Evolutionary conservation across 2,113 vertebrate genomes (phyloP).

Genomic region (Strix uralensis): DNA sequence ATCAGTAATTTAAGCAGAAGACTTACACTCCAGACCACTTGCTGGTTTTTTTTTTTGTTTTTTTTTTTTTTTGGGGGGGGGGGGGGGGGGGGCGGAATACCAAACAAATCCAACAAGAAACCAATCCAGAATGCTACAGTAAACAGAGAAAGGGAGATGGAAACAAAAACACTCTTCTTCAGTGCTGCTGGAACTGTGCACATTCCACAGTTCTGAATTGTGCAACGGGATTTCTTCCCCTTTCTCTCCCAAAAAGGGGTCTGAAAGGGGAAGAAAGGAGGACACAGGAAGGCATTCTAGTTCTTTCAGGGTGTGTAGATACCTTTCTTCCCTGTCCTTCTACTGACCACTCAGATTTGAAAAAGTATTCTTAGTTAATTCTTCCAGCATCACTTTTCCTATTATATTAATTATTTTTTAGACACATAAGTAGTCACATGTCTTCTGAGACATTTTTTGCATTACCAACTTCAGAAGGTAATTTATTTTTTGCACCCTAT

Average conservation of each 20-base stretch:
- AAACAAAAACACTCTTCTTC: not conserved
- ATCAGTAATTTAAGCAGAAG: not conserved
- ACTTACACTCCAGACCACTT: not conserved
- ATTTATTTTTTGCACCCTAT: not conserved
- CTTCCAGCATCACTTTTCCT: not conserved
- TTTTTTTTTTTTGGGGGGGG: not conserved
- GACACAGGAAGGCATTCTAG: not conserved
- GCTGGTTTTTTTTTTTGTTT: fast-evolving
- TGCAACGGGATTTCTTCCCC: not conserved
- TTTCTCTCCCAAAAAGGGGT: not conserved
- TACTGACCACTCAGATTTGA: not conserved
- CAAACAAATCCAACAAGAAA: not conserved
- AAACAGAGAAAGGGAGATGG: not conserved
- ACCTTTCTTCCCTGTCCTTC: not conserved
- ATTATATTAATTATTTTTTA: not conserved
- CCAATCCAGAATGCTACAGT: not conserved
- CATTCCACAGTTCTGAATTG: not conserved
- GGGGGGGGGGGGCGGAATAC: not conserved
- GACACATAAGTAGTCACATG: not conserved
- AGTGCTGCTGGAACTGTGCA: not conserved
- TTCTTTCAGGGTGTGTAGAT: not conserved
- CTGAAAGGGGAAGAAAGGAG: not conserved
- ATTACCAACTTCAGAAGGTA: not conserved
- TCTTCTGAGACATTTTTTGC: not conserved
- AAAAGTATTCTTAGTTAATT: not conserved